A percentile compares a stretch with the other conserved stretches of the same genome.
phyloP scores from a whole-genome alignment of 2,888 invertebrate species.

The Salticus scenicus region DNA sequence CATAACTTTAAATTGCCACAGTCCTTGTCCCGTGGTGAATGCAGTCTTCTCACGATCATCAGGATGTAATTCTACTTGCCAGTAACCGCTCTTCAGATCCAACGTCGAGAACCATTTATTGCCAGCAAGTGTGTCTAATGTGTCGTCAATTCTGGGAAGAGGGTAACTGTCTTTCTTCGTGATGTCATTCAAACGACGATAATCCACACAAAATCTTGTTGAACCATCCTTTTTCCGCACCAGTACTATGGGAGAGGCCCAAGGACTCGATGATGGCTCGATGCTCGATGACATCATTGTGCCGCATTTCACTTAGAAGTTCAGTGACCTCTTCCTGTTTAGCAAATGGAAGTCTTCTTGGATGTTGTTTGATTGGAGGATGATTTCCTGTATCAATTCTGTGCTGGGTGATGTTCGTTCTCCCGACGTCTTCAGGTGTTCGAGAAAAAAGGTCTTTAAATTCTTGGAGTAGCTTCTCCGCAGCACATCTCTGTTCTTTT shows the following conservation, averaged over 20 bases:
- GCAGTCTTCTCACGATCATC: constrained; percentile 25
- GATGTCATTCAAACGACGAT: constrained; percentile 72
- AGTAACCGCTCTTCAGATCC: constrained; percentile 51
- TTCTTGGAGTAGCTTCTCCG: no score
- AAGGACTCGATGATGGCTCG: constrained; percentile 72
- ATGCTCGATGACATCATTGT: constrained; percentile 11
- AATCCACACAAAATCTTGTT: constrained; percentile 73
- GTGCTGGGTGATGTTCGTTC: no score
- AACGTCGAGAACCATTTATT: constrained; percentile 62
- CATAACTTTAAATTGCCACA: not conserved
- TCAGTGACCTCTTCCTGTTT: not conserved
- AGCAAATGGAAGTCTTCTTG: constrained; percentile 2
- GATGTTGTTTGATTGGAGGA: constrained; percentile 1
- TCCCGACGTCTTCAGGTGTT: no score
- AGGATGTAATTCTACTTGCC: not conserved
- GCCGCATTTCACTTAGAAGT: not conserved
- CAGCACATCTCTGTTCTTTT: no score
- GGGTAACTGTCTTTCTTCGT: constrained; percentile 70
- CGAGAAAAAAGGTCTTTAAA: no score
- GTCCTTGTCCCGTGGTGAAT: not conserved
- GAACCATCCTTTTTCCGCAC: constrained; percentile 74
- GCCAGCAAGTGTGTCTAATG: constrained; percentile 46
- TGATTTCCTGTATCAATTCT: constrained; percentile 5
- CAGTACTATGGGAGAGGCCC: constrained; percentile 74
- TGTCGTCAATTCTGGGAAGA: constrained; percentile 66